Evolutionary conservation across 2,797 vertebrate genomes (phyloP), one percentile per base, ranked within the genome.

Genomic region (Esox masquinongy): DNA sequence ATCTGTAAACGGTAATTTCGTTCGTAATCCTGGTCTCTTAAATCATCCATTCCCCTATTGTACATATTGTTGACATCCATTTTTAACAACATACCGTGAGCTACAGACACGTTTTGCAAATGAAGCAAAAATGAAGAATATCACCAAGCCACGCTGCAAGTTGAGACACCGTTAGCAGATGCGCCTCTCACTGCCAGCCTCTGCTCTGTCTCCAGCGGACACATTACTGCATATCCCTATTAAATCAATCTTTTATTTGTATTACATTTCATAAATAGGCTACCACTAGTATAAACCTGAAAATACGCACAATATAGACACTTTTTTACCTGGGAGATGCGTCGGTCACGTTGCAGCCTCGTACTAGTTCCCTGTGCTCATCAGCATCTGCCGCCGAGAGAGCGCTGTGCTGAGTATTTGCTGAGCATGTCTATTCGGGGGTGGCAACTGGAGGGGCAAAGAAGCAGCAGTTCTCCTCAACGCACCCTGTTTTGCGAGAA

Each of bases 321-420:
- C 71, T 72, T 53, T 70, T 71, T 61, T 73, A 73, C 71, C 71
- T 73, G 71, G 12, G 51, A 73, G 36, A 73, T 61, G 53, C 34
- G 36, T 73, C 16, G 22, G 70, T 72, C 56, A 51, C 19, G 51
- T 29, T 72, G 50, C 29, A 6, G 70, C 34, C 31, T 70, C 12
- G 69, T 34, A 71, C 26, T 36, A 47, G 43, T 11, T 47, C 43
- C 43, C 43, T 47, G 11, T 14, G 43, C 43, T 14, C 71, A 19
- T 39, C 71, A 73, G 53, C 34, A 15, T 69, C 71, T 61, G 53
- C 56, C n/a, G 31, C n/a, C 24, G 49, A 26, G 4, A 16, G 11
- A 51, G 49, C 19, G 31, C 31, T 29, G 24, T 53, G 50, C 51
- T 7, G 70, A 39, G 31, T 12, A 72, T 72, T 39, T 72, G 70